phyloP scores from a whole-genome alignment of 2,113 vertebrate species.

The Calyptomena viridis region DNA sequence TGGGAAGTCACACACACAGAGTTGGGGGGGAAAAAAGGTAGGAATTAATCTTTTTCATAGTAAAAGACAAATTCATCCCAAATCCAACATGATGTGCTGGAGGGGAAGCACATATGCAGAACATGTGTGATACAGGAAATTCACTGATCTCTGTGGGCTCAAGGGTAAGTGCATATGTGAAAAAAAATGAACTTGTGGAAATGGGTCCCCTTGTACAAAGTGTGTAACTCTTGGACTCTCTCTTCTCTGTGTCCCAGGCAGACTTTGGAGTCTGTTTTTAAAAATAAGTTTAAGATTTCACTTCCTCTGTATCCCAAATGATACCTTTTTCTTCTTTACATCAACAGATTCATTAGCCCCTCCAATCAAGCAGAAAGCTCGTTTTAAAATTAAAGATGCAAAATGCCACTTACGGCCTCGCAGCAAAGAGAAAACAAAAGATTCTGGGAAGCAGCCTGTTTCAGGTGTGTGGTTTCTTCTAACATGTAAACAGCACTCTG shows the following conservation, averaged over 20 bases:
- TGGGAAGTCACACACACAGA: not conserved
- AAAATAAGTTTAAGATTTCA: not conserved
- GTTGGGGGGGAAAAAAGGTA: not conserved
- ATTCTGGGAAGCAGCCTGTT: conserved; percentile 73
- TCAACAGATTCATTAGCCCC: conserved; percentile 76
- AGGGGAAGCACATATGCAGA: not conserved
- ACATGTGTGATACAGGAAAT: not conserved
- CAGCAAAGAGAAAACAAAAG: conserved; percentile 84
- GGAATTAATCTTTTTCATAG: not conserved
- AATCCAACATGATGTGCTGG: not conserved
- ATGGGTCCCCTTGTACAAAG: not conserved
- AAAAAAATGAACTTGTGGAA: not conserved
- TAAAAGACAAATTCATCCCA: not conserved
- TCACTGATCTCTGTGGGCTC: not conserved
- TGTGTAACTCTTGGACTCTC: not conserved
- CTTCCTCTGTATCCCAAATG: not conserved
- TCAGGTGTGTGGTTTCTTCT: conserved; percentile 75
- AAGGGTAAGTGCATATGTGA: not conserved
- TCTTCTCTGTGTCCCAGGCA: not conserved
- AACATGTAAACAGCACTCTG: not conserved
- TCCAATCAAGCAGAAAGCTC: conserved; percentile 90
- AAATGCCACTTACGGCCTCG: conserved; percentile 91
- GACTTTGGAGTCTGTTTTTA: not conserved
- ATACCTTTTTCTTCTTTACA: not conserved
- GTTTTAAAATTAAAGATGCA: conserved; percentile 94